These are phyloP conservation scores for Ichneumoninae sp. DNA, from an alignment of 2,888 invertebrate species.

Conservation along the genomic window DNA sequence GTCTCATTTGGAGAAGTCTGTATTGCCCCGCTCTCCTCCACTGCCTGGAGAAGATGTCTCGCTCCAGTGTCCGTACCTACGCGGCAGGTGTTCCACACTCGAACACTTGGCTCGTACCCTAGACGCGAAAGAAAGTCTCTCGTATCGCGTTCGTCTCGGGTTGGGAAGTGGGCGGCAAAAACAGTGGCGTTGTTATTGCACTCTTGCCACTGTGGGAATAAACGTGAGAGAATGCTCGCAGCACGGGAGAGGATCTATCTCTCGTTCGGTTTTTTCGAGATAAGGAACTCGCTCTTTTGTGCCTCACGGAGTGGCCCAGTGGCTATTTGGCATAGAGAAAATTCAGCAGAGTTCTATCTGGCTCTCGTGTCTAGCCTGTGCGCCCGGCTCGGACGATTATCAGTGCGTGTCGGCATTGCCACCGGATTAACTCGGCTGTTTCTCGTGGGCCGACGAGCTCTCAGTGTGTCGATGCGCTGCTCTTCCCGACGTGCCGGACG, in stretches of 20 bases:
- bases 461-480: conserved; percentile 38
- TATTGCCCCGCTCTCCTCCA: background rate
- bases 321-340: conserved; percentile 51
- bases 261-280: conserved; percentile 7
- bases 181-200: conserved; percentile 39
- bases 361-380: background rate
- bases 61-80: conserved; percentile 24
- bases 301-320: conserved; percentile 1
- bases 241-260: background rate
- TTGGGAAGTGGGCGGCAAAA: conserved; percentile 57
- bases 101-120: conserved; percentile 26
- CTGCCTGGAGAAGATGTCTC: background rate
- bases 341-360: conserved; percentile 15
- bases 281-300: conserved; percentile 5
- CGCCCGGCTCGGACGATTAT: conserved; percentile 67
- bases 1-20: background rate
- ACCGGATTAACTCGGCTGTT: conserved; percentile 67
- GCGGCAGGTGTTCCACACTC: conserved; percentile 2
- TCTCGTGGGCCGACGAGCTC: conserved; percentile 16
- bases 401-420: conserved; percentile 75
- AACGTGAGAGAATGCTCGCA: conserved; percentile 32
- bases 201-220: conserved; percentile 53
- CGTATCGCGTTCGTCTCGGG: conserved; percentile 29
- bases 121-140: conserved; percentile 65
- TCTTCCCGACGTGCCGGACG: conserved; percentile 15